phyloP scores from a whole-genome alignment of 2,797 vertebrate genomes.

The Sphenopsis melanotis region DNA sequence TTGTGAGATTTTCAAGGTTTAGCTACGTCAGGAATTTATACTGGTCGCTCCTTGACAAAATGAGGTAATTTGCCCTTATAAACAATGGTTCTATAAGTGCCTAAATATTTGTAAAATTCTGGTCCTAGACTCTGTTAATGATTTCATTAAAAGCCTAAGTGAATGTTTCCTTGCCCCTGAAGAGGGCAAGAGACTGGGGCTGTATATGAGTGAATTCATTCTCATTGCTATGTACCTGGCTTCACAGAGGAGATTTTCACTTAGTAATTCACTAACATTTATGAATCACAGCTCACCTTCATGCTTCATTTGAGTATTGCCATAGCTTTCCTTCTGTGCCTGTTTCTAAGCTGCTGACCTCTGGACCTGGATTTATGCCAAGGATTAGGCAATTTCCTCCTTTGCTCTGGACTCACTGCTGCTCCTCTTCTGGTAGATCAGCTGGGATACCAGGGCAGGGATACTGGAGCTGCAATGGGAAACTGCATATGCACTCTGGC shows the following conservation, averaged over 20 bases:
- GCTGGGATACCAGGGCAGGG: background rate
- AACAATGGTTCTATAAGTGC: background rate
- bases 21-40: background rate
- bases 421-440: background rate
- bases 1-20: background rate
- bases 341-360: background rate
- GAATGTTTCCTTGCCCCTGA: background rate
- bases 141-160: background rate
- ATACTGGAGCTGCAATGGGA: background rate
- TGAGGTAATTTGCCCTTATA: background rate
- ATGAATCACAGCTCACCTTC: background rate
- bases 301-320: background rate
- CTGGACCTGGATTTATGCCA: background rate
- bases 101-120: background rate
- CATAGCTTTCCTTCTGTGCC: background rate
- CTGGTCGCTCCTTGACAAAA: background rate
- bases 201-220: background rate
- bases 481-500: background rate
- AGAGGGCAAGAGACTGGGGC: background rate
- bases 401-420: background rate
- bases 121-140: background rate
- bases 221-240: background rate
- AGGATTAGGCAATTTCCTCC: background rate
- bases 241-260: background rate
- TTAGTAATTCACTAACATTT: background rate